Evolutionary conservation across 1,140 invertebrate species (phyloP).

Genomic region (Conus ventricosus): DNA sequence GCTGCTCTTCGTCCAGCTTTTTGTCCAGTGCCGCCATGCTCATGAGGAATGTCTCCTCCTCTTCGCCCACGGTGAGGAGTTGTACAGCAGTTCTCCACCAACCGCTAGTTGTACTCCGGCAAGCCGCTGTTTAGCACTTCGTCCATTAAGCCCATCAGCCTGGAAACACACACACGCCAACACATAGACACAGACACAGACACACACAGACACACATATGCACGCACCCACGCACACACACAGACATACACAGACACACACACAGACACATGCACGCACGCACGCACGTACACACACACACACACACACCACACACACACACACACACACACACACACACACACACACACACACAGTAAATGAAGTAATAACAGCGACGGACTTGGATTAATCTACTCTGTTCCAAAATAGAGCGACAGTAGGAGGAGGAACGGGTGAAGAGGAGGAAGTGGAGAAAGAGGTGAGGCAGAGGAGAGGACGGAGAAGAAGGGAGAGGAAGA

Average conservation of each 20-base stretch:
- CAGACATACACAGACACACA: background rate
- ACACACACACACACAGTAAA: background rate
- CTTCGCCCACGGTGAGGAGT: background rate
- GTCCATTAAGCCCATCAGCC: background rate
- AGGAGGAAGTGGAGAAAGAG: no score
- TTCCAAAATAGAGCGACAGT: no score
- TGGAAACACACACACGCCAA: background rate
- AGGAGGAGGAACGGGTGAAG: no score
- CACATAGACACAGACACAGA: background rate
- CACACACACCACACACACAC: background rate
- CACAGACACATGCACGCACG: slow-evolving; percentile 15
- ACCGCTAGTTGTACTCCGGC: background rate
- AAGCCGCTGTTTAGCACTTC: background rate
- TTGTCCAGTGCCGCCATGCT: background rate
- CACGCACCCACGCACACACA: background rate
- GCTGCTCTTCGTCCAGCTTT: background rate
- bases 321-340: slow-evolving; percentile 8
- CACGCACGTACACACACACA: background rate
- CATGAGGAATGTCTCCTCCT: background rate
- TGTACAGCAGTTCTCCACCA: background rate
- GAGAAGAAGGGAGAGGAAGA: no score
- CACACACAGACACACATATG: background rate
- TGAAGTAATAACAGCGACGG: no score
- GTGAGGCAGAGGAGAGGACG: no score
- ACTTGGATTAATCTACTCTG: no score